Percentiles rank a stretch among this genome's conserved stretches.
phyloP scores from a whole-genome alignment of 2,113 vertebrate species.

The Sceloporus tristichus region DNA sequence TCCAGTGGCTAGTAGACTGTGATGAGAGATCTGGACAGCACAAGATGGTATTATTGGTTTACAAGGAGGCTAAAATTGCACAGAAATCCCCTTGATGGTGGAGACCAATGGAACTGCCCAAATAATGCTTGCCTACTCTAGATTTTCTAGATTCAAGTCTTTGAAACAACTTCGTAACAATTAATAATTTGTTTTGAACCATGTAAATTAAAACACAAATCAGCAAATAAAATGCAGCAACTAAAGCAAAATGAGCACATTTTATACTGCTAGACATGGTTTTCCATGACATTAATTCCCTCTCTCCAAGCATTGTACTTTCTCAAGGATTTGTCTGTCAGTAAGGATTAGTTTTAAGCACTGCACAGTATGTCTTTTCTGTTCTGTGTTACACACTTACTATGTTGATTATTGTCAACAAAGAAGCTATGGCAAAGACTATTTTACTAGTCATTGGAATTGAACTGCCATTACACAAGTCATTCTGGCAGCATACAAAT shows the following conservation, averaged over 20 bases:
- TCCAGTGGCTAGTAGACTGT: background rate
- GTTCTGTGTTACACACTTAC: background rate
- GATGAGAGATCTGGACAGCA: background rate
- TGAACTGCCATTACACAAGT: conserved; percentile 30
- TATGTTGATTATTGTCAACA: background rate
- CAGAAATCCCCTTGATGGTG: background rate
- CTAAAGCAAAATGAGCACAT: background rate
- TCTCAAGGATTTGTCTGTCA: background rate
- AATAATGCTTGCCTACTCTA: background rate
- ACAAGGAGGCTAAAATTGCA: background rate
- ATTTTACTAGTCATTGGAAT: background rate
- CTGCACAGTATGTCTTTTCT: background rate
- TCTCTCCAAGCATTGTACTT: background rate
- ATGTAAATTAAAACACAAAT: background rate
- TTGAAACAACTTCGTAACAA: no score
- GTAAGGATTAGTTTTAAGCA: background rate
- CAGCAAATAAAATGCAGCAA: background rate
- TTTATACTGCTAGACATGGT: background rate
- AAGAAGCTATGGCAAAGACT: background rate
- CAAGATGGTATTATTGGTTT: background rate
- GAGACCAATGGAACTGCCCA: background rate
- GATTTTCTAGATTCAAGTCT: background rate
- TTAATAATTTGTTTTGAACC: background rate
- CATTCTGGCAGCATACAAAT: background rate
- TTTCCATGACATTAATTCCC: background rate